Conservation (phyloP, 2,797 vertebrate species). For the Centroberyx gerrardi region DNA sequence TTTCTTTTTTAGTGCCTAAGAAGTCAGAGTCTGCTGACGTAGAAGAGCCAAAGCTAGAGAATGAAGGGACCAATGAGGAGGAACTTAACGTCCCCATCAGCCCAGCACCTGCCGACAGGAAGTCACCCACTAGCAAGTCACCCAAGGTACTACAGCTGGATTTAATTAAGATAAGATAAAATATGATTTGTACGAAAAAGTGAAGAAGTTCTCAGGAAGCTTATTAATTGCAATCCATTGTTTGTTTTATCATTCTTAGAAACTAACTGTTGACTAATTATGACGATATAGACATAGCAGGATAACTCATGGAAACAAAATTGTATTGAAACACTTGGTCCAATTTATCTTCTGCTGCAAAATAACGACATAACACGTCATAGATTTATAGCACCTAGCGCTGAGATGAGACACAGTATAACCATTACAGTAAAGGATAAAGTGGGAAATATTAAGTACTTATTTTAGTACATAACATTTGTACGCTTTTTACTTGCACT, state of each 20-base stretch:
- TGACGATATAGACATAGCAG: not conserved
- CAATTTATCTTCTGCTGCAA: not conserved
- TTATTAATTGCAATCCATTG: not conserved
- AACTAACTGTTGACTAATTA: not conserved
- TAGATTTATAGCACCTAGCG: too few relatives aligned
- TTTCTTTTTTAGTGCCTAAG: slow-evolving; percentile 88
- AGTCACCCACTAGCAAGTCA: slow-evolving; percentile 87
- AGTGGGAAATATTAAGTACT: too few relatives aligned
- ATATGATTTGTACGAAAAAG: not conserved
- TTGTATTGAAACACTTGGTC: not conserved
- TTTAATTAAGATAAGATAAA: too few relatives aligned
- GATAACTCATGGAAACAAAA: not conserved
- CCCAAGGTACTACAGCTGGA: slow-evolving; percentile 87
- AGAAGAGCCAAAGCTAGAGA: slow-evolving; percentile 95
- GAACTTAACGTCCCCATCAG: slow-evolving; percentile 90
- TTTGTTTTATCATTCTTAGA: not conserved
- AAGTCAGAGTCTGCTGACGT: slow-evolving; percentile 94
- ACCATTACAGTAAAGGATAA: too few relatives aligned
- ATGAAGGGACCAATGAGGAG: slow-evolving; percentile 94
- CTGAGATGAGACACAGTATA: too few relatives aligned
- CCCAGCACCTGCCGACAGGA: slow-evolving; percentile 91
- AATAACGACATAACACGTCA: not conserved
- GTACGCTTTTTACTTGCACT: too few relatives aligned
- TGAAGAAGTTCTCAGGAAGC: not conserved
- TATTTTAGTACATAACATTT: too few relatives aligned